Evolutionary conservation across 2,113 vertebrate species (phyloP), one percentile per base, ranked within the genome.

Genomic region (Carollia perspicillata): DNA sequence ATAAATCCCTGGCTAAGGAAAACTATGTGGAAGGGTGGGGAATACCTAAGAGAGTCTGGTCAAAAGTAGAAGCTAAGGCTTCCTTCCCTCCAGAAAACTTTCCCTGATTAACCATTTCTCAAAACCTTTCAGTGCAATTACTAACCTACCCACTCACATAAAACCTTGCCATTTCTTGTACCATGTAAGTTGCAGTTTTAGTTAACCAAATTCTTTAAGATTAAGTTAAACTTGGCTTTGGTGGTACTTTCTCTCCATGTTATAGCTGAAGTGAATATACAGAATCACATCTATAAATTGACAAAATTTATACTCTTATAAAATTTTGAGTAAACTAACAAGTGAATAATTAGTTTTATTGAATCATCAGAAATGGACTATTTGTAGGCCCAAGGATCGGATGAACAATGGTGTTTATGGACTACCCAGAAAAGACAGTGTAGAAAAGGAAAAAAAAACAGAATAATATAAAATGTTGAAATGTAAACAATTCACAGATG

Each of bases 261-360:
- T 75, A 37, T 30, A 71, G 83, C 5, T 77, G 55, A 93, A 80
- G 1, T n/a, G 13, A 40, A 47, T 20, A 85, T 20, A 65, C 0
- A 84, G 84, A 94, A 74, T 66, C 88, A 84, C 3, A 58, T 30
- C 71, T 63, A 55, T 23, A 55, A 89, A 84, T 0, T 26, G 58
- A 90, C 16, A 93, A n/a, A 71, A 89, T 75, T 74, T 75, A 60
- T 2, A 93, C 14, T 5, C 42, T 83, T 44, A 90, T 2, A 87
- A 65, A 88, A 75, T 44, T 88, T 42, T 93, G 68, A 81, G 13
- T 30, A 72, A 84, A 95, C 63, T 85, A 58, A 8, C 14, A 53
- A 90, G 28, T 44, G 11, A 93, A 84, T 63, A 74, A 84, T 63
- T 75, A 26, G 10, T 88, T 91, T 87, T 93, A 95, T 40, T 92